Percentiles rank a stretch among this genome's conserved stretches.
These are phyloP conservation scores for Pseudomyrmex flavicornis DNA, from an alignment of 1,140 invertebrate genomes.

Conservation along the genomic window DNA sequence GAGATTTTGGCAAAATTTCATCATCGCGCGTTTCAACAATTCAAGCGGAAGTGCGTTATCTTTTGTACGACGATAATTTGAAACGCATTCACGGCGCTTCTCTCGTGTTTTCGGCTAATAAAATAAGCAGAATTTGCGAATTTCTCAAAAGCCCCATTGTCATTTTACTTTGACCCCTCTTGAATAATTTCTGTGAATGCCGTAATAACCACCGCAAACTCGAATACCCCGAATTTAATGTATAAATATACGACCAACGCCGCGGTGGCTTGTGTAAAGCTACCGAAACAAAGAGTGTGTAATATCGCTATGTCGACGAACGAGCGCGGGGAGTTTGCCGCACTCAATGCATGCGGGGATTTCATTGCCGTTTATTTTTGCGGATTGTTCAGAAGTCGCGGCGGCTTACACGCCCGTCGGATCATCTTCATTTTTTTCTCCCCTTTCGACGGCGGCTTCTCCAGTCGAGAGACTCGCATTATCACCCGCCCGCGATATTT, in stretches of 20 bases:
- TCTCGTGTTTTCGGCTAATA: background rate
- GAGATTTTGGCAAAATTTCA: background rate
- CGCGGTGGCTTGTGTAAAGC: background rate
- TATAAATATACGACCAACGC: background rate
- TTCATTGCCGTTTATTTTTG: constrained; percentile 50
- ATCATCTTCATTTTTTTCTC: constrained; percentile 30
- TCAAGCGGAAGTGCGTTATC: background rate
- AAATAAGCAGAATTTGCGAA: constrained; percentile 13
- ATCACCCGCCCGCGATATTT: constrained; percentile 37
- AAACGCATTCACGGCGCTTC: background rate
- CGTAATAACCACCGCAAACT: constrained; percentile 2
- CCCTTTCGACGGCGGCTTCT: constrained; percentile 1
- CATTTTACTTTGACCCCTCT: background rate
- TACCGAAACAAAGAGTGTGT: constrained; percentile 1
- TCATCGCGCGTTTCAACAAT: background rate
- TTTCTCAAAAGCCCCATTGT: constrained; percentile 27
- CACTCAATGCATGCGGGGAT: constrained; percentile 42
- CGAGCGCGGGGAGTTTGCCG: background rate
- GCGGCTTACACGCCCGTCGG: constrained; percentile 25
- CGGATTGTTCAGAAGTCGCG: constrained; percentile 47
- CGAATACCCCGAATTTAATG: constrained; percentile 21
- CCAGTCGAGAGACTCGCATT: constrained; percentile 12
- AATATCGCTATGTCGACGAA: constrained; percentile 1
- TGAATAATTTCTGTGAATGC: background rate
- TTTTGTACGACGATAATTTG: background rate